These are phyloP conservation scores for Eublepharis macularius DNA, from an alignment of 2,113 vertebrate species.

Conservation along the genomic window DNA sequence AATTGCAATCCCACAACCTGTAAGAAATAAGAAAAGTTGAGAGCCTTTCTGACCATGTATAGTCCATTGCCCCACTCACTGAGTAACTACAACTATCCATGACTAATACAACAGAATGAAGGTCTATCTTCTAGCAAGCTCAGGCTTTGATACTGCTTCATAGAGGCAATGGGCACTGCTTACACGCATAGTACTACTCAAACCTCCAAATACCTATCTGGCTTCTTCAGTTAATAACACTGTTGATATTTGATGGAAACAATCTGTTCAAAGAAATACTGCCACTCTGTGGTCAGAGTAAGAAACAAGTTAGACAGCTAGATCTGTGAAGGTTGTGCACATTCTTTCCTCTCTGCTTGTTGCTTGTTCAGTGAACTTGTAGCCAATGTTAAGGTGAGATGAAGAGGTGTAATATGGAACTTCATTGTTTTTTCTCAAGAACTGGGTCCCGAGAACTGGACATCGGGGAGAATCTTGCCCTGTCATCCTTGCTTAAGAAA, in stretches of 20 bases:
- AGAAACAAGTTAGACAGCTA: not conserved
- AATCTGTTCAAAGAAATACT: not conserved
- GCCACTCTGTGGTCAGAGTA: accelerated
- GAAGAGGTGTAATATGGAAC: not conserved
- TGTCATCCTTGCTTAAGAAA: not conserved
- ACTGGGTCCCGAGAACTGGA: not conserved
- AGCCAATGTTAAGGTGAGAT: not conserved
- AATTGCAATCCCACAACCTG: not conserved
- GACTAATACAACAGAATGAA: not conserved
- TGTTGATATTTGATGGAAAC: not conserved
- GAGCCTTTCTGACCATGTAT: not conserved
- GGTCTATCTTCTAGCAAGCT: not conserved
- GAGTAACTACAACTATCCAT: not conserved
- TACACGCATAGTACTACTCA: not conserved
- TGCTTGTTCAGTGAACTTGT: not conserved
- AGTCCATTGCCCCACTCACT: not conserved
- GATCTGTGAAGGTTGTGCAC: accelerated
- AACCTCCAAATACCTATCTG: not conserved
- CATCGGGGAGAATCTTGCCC: not conserved
- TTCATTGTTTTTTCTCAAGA: not conserved
- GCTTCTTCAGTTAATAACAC: not conserved
- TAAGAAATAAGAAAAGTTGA: not conserved
- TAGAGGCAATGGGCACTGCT: no score
- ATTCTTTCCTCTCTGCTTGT: not conserved
- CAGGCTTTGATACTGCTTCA: no score